Evolutionary conservation across 2,113 vertebrate species (phyloP), one percentile per base, ranked within the genome.

Genomic region (Phodopus roborovskii): DNA sequence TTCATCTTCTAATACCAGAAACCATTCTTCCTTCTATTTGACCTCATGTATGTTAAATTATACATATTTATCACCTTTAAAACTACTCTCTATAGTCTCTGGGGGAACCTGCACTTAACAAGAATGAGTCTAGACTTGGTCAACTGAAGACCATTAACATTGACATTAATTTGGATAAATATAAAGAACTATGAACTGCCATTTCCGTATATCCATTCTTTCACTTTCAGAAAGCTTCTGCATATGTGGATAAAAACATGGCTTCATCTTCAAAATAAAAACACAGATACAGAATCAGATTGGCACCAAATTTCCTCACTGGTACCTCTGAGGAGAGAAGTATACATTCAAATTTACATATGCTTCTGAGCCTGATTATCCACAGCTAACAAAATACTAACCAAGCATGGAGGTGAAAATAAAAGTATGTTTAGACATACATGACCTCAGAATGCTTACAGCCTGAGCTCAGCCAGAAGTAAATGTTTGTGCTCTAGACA

Each of bases 1-100:
- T 36, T 12, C 45, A 33, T 91, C 39, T 87, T 90, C 64, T 85
- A 94, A 94, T 56, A 86, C 9, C 48, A 70, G 30, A 97, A 94
- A 82, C 7, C 42, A 74, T 78, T 92, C 64, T 86, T 58, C 16
- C 28, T 12, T 92, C 71, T 42, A 70, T 92, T 94, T 82, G 94
- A 24, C 60, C 53, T 94, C 83, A 83, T 88, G 60, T 90, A n/a
- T 85, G 30, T 88, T 30, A 88, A 75, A 50, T 93, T 75, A 33
- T 30, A 81, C 73, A 42, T 64, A 7, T 24, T 45, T 58, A 62
- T 7, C 24, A 60, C 48, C 50, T 91, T 85, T 82, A 56, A 93
- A 94, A 96, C 9, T 64, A 86, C 53, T 84, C 26, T 58, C 17
- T 86, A 50, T 42, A 71, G 56, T 50, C 36, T 58, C 42, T 64